Evolutionary conservation across 2,113 vertebrate species (phyloP).

Genomic region (Hymenochirus boettgeri): DNA sequence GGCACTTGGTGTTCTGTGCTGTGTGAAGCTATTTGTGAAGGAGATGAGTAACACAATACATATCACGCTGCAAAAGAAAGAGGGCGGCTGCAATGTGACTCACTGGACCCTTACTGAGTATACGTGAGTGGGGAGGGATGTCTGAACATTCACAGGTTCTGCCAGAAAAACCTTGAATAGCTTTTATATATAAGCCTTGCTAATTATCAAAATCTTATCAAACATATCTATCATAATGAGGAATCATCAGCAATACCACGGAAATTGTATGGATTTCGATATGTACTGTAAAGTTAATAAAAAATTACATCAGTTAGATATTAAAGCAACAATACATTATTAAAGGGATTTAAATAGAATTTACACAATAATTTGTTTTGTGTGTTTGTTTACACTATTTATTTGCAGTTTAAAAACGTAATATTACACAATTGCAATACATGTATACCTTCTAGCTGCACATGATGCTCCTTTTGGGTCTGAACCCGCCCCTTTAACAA

Average conservation of each 20-base stretch:
- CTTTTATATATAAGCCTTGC: neutral
- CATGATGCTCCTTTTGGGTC: too few species aligned
- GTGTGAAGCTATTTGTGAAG: slow-evolving; percentile 5
- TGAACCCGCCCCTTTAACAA: too few species aligned
- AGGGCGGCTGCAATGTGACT: slow-evolving; percentile 5
- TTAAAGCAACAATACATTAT: too few species aligned
- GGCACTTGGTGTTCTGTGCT: neutral
- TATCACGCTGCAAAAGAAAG: slow-evolving; percentile 3
- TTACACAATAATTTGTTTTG: too few species aligned
- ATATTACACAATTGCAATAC: too few species aligned
- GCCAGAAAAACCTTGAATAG: slow-evolving; percentile 12
- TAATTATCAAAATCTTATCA: neutral
- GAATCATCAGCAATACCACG: neutral
- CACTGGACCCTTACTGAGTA: neutral
- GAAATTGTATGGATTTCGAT: too few species aligned
- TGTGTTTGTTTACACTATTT: too few species aligned
- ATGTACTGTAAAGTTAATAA: too few species aligned
- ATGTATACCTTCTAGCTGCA: too few species aligned
- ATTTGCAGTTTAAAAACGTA: too few species aligned
- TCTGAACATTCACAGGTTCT: neutral
- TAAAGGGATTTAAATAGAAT: too few species aligned
- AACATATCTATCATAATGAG: neutral
- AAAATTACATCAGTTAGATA: too few species aligned
- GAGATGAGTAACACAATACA: slow-evolving; percentile 8
- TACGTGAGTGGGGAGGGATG: neutral